Base-by-base conservation (phyloP, 2,113 vertebrate genomes). In the Notarius lentiginosus region DNA sequence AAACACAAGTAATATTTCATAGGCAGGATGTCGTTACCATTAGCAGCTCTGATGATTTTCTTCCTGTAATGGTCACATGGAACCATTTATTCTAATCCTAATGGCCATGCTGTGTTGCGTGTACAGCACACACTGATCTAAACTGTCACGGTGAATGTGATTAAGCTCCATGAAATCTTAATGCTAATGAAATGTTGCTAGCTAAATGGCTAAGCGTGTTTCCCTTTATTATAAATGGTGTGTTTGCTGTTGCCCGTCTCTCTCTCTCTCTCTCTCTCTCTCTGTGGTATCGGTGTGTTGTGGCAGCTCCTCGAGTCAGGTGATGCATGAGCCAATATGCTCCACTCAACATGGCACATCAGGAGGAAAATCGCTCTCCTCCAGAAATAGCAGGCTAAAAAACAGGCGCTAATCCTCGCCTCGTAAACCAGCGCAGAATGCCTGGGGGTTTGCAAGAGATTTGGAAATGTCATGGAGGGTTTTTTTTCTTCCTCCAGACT, bases 321-420 rank as follows among this genome's bases (percentile, higher is more conserved):
- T 96, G 95, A 96, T 95, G 93, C 95, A 96, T 95, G 95, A 95
- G 95, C 93, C 94, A 95, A 95, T 95, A 95, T 95, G 93, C 91
- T 41, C 93, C 90, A 91, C 91, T 93, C 93, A 92, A 93, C 94
- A 89, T 93, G 87, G 90, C 94, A 93, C 94, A 94, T 96, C 94
- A 95, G 94, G 93, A 96, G 95, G 95, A 95, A 96, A 95, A 96
- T 95, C 95, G 93, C 91, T 94, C 93, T 90, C 94, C 91, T 93
- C 91, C 89, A 91, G 93, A 95, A 95, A 94, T 89, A 94, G 94
- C 95, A 92, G 61, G 24, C 92, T 91, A 90, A 88, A 91, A 94
- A 94, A 92, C 93, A 92, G 92, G 92, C 89, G 92, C 94, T 95
- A 96, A 96, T 96, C 94, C 93, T 91, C 91, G 92, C 94, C 93